Conservation (phyloP, 2,888 invertebrate species). For the Empis stercorea region DNA sequence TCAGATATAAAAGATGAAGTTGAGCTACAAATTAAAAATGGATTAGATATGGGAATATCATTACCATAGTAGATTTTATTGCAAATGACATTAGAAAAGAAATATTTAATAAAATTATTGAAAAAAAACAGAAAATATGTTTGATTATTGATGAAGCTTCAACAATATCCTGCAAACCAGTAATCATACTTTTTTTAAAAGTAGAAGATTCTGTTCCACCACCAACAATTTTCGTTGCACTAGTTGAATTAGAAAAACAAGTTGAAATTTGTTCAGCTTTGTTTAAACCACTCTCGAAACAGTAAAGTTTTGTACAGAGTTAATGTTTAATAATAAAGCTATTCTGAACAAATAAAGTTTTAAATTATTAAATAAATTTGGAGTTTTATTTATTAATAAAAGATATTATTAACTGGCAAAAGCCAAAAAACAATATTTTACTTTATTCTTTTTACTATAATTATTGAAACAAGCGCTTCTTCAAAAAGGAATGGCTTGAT, state of each 20-base stretch:
- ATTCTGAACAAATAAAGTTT: too few species aligned
- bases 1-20: background rate
- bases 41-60: background rate
- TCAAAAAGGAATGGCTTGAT: too few species aligned
- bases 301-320: too few species aligned
- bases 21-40: background rate
- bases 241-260: background rate
- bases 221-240: background rate
- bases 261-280: too few species aligned
- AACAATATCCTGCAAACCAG: background rate
- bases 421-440: too few species aligned
- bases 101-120: background rate
- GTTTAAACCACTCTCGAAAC: too few species aligned
- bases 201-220: background rate
- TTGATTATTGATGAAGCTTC: background rate
- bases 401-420: too few species aligned
- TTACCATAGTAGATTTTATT: background rate
- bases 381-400: too few species aligned
- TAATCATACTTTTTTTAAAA: background rate
- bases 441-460: too few species aligned
- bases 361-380: too few species aligned
- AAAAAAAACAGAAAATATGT: background rate
- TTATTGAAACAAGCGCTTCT: too few species aligned
- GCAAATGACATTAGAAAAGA: background rate
- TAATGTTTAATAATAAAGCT: too few species aligned